Evolutionary conservation across 2,797 vertebrate species (phyloP).

Genomic region (Oreonectes daqikongensis): DNA sequence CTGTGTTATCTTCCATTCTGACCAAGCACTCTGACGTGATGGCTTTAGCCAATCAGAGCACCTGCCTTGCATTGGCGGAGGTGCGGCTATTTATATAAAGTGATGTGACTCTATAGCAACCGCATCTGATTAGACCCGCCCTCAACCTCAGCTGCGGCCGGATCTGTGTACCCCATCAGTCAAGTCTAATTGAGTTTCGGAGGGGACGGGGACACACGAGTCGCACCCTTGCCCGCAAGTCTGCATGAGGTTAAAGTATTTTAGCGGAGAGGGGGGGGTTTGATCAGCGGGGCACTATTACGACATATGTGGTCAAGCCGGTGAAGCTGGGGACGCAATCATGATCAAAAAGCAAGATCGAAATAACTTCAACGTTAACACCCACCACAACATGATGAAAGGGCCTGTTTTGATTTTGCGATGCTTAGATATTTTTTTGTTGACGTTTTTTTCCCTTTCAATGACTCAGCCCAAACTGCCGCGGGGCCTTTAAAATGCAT

Average conservation of each 20-base stretch:
- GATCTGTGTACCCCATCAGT: conserved; percentile 55
- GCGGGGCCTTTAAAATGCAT: conserved; percentile 33
- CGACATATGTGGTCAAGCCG: conserved; percentile 19
- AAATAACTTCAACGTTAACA: conserved; percentile 51
- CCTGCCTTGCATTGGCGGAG: background rate
- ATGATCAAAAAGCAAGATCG: conserved; percentile 50
- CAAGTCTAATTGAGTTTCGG: conserved; percentile 49
- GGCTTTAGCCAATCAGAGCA: conserved; percentile 13
- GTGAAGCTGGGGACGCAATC: conserved; percentile 41
- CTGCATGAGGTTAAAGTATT: conserved; percentile 35
- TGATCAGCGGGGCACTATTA: too few relatives aligned
- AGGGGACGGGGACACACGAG: conserved; percentile 34
- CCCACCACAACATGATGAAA: conserved; percentile 60
- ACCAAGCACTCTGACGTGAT: conserved; percentile 5
- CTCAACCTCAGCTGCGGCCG: conserved; percentile 24
- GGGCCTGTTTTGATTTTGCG: conserved; percentile 31
- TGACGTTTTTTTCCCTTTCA: conserved; percentile 2
- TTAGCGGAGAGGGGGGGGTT: conserved; percentile 12
- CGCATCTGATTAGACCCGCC: conserved; percentile 52
- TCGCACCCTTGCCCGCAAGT: conserved; percentile 41
- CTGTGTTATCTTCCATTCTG: conserved; percentile 6
- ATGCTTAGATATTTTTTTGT: conserved; percentile 45
- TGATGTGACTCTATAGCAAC: conserved; percentile 21
- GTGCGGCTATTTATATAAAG: conserved; percentile 36
- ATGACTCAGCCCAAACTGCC: conserved; percentile 28